A percentile compares a stretch with the other conserved stretches of the same genome.
Conservation (phyloP, 64 coral and sea anemone genomes). For the Actinia tenebrosa region DNA sequence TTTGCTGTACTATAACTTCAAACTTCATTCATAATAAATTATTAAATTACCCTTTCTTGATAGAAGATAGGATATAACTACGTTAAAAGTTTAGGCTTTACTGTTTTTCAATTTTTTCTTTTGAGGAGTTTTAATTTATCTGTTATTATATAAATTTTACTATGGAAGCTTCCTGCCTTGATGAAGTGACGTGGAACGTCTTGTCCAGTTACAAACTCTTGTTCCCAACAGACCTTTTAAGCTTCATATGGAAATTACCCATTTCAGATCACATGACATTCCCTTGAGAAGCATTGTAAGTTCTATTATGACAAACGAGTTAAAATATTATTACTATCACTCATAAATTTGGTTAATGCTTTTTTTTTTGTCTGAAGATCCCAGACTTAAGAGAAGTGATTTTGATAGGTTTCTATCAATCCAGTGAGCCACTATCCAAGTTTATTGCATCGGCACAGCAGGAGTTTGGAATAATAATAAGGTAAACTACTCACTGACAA, state of each 20-base stretch:
- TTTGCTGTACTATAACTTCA: background rate
- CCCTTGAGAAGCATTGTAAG: too few relatives aligned
- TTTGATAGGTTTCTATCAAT: conserved; percentile 93
- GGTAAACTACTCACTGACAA: conserved; percentile 17
- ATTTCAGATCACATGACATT: too few relatives aligned
- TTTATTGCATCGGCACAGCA: conserved; percentile 85
- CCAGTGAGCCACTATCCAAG: conserved; percentile 90
- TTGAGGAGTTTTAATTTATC: background rate
- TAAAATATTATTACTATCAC: background rate
- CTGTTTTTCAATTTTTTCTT: too few relatives aligned
- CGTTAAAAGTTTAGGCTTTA: too few relatives aligned
- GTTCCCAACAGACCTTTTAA: too few relatives aligned
- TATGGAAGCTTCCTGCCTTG: too few relatives aligned
- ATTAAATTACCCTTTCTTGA: background rate
- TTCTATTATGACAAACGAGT: too few relatives aligned
- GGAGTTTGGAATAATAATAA: conserved; percentile 89
- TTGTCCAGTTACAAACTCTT: too few relatives aligned
- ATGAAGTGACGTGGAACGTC: too few relatives aligned
- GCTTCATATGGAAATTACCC: too few relatives aligned
- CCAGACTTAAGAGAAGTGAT: conserved; percentile 90
- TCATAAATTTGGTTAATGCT: background rate
- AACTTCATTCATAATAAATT: background rate
- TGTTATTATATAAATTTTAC: background rate
- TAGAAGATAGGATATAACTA: too few relatives aligned
- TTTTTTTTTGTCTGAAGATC: conserved; percentile 41